These are phyloP conservation scores for Orius insidiosus DNA, from an alignment of 1,140 invertebrate genomes.

Conservation along the genomic window DNA sequence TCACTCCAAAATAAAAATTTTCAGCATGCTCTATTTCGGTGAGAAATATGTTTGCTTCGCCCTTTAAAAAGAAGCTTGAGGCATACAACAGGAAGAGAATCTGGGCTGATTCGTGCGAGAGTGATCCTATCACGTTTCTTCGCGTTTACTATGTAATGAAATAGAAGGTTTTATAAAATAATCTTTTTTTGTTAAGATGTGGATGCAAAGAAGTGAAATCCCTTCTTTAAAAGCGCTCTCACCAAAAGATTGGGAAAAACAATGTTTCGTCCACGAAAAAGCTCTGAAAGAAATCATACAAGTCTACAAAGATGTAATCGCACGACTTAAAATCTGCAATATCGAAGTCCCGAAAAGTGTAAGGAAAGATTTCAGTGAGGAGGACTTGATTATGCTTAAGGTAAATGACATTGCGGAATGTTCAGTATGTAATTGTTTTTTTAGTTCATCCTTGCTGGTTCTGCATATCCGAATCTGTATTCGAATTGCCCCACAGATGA, in stretches of 20 bases:
- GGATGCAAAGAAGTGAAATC: conserved; percentile 10
- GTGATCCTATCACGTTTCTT: conserved; percentile 67
- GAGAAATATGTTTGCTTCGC: conserved; percentile 61
- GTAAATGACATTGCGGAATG: no score
- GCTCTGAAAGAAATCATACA: conserved; percentile 45
- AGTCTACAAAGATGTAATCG: no score
- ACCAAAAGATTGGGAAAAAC: conserved; percentile 50
- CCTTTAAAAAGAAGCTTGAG: conserved; percentile 48
- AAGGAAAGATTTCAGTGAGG: no score
- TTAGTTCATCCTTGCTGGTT: conserved; percentile 53
- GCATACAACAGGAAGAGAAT: conserved; percentile 59
- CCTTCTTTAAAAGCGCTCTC: conserved; percentile 14
- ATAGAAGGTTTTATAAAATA: no score
- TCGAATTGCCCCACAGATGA: conserved; percentile 40
- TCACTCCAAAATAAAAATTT: conserved; percentile 22
- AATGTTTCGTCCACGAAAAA: conserved; percentile 51
- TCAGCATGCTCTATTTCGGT: conserved; percentile 61
- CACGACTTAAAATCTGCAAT: no score
- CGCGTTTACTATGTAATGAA: conserved; percentile 61
- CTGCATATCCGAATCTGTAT: conserved; percentile 89
- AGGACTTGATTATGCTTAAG: no score
- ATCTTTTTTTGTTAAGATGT: conserved; percentile 9
- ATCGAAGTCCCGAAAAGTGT: no score
- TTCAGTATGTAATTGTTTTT: conserved; percentile 8
- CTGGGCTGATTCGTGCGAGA: conserved; percentile 65